A percentile compares a stretch with the other conserved stretches of the same genome.
These are phyloP conservation scores for Clarias platycephalus DNA, from an alignment of 2,797 vertebrate genomes.

Conservation along the genomic window DNA sequence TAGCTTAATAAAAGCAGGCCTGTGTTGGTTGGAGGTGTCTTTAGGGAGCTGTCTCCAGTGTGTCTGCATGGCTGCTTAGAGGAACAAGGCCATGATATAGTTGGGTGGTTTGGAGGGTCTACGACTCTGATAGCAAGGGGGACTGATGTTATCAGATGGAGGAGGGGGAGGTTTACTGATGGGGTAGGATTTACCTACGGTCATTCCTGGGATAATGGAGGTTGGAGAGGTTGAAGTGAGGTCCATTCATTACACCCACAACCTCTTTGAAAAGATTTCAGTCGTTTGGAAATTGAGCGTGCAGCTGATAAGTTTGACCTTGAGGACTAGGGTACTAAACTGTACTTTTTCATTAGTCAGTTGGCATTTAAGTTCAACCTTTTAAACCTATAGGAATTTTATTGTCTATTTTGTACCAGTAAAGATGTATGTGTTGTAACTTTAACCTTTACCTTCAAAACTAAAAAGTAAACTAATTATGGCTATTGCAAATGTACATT, in stretches of 20 bases:
- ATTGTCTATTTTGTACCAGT: neutral
- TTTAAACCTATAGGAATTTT: neutral
- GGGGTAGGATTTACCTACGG: conserved; percentile 57
- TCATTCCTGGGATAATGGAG: conserved; percentile 58
- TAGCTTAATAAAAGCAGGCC: conserved; percentile 64
- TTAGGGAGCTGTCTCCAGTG: conserved; percentile 63
- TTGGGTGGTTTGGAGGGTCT: conserved; percentile 52
- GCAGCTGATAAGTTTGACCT: conserved; percentile 9
- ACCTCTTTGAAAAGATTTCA: conserved; percentile 54
- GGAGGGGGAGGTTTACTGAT: conserved; percentile 17
- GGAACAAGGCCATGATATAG: conserved; percentile 43
- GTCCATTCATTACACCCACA: conserved; percentile 52
- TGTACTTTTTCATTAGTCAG: neutral
- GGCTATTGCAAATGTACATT: neutral
- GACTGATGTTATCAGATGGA: conserved; percentile 62
- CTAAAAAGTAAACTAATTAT: neutral
- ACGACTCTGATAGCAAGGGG: conserved; percentile 1
- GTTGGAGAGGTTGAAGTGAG: conserved; percentile 41
- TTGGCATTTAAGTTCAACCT: neutral
- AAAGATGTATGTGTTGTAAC: neutral
- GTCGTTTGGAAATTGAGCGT: conserved; percentile 35
- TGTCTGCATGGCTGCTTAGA: conserved; percentile 59
- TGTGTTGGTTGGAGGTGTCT: conserved; percentile 56
- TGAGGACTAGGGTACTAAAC: neutral
- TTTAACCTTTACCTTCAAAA: neutral